Evolutionary conservation across 2,113 vertebrate species (phyloP).

Genomic region (Gambusia holbrooki): DNA sequence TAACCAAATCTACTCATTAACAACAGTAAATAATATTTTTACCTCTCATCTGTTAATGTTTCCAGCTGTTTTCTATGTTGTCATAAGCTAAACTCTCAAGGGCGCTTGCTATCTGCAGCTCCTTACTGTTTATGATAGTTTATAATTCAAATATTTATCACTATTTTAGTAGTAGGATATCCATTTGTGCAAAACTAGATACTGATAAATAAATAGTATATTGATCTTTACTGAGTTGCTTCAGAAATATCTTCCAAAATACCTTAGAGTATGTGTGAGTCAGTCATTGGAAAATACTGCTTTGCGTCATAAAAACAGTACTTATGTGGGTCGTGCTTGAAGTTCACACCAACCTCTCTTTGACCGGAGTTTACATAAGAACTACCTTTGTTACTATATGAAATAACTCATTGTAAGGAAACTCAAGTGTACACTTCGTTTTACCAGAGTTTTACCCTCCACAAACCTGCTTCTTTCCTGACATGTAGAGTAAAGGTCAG

Average conservation of each 20-base stretch:
- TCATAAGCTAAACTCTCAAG: conserved; percentile 15
- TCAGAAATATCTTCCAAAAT: background rate
- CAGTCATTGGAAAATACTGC: background rate
- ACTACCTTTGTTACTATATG: background rate
- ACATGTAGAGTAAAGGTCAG: conserved; percentile 19
- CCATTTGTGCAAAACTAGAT: background rate
- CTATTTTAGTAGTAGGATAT: background rate
- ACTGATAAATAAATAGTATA: background rate
- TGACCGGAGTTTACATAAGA: background rate
- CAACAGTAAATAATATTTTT: background rate
- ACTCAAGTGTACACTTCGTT: background rate
- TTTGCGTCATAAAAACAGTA: background rate
- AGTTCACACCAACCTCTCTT: background rate
- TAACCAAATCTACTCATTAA: background rate
- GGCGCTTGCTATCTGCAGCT: background rate
- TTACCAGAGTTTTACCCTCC: background rate
- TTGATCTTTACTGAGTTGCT: background rate
- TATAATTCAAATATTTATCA: background rate
- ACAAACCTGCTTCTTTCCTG: background rate
- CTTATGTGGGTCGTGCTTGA: background rate
- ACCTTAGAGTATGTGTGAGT: background rate
- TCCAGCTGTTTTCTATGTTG: rapidly evolving
- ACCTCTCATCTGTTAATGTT: background rate
- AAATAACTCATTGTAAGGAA: background rate
- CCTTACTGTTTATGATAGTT: background rate